phyloP scores from a whole-genome alignment of 2,113 vertebrate species.

The Apeltes quadracus region DNA sequence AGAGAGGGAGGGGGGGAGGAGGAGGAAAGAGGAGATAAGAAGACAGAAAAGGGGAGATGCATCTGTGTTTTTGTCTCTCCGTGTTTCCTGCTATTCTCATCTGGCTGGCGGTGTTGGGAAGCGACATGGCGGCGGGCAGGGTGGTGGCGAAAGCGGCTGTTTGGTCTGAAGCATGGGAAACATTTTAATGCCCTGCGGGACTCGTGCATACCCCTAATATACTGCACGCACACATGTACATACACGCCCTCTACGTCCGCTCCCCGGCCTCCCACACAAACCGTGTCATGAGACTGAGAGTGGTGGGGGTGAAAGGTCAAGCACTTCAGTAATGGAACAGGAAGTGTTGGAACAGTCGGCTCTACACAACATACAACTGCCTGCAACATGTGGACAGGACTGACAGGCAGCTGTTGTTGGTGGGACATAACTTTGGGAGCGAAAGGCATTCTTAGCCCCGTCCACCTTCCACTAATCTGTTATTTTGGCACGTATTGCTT shows the following conservation, averaged over 20 bases:
- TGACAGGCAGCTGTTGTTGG: constrained; percentile 78
- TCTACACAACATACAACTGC: constrained; percentile 73
- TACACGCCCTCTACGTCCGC: constrained; percentile 54
- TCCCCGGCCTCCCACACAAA: constrained; percentile 71
- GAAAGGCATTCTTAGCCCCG: constrained; percentile 46
- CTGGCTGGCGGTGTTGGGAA: constrained; percentile 64
- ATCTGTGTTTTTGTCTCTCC: constrained; percentile 46
- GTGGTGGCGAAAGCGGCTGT: constrained; percentile 75
- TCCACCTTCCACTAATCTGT: constrained; percentile 40
- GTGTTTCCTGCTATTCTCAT: constrained; percentile 62
- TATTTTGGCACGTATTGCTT: constrained; percentile 42
- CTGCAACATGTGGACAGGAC: constrained; percentile 74
- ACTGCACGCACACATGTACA: constrained; percentile 57
- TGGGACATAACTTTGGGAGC: constrained; percentile 55
- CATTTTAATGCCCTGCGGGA: constrained; percentile 72
- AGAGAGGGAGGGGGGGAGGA: constrained; percentile 39
- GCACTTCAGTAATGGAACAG: constrained; percentile 79
- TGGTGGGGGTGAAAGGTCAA: constrained; percentile 74
- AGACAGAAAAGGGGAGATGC: constrained; percentile 60
- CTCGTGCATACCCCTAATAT: constrained; percentile 66
- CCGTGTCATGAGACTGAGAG: constrained; percentile 62
- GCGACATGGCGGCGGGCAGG: constrained; percentile 78
- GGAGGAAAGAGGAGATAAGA: constrained; percentile 53
- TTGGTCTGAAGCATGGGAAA: constrained; percentile 81
- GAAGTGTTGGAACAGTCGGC: constrained; percentile 77